Base-by-base conservation (phyloP, 2,888 invertebrate genomes). In the Germaria angustata region DNA sequence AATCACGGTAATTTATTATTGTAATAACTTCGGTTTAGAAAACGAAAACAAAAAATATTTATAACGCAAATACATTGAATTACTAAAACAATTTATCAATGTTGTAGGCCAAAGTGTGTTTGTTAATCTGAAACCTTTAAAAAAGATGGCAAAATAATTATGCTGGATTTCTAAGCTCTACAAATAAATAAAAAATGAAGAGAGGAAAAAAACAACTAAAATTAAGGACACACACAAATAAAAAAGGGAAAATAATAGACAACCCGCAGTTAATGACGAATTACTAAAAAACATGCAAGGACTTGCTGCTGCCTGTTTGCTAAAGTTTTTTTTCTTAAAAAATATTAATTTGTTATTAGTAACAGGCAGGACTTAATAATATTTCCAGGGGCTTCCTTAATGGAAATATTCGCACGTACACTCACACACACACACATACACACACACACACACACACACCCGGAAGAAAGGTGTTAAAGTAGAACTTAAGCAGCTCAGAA, bases 241-340 rank as follows among this genome's bases (percentile, higher is more conserved):
- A 17, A 39, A n/a, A 36, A 34, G 17, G 36, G 22, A 69, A 71
- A 87, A 87, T 86, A 87, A 87, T 87, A 87, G 90, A 88, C 89
- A 87, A 88, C 90, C 90, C 89, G 90, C 87, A 86, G 90, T 86
- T 88, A 88, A 88, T 90, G 90, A 90, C 89, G 90, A 90, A 90
- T 90, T 88, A 88, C 90, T 88, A 85, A 86, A 88, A 87, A 88
- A 88, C 90, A 90, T 90, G 90, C 90, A 86, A 69, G 75, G 75
- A 82, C 75, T 79, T 79, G 46, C 11, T 65, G 17, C 24, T 53
- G 53, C 36, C 51, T 49, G 11, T 22, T 36, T 20, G n/a, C n/a
- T n/a, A n/a, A 15, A 39, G 39, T 22, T 44, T 63, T 66, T 55
- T 53, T 65, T 28, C 6, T 28, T 28, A 28, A 6, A 59, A 59